These are phyloP conservation scores for Holcopasites calliopsidis DNA, from an alignment of 1,140 invertebrate species.

Conservation along the genomic window DNA sequence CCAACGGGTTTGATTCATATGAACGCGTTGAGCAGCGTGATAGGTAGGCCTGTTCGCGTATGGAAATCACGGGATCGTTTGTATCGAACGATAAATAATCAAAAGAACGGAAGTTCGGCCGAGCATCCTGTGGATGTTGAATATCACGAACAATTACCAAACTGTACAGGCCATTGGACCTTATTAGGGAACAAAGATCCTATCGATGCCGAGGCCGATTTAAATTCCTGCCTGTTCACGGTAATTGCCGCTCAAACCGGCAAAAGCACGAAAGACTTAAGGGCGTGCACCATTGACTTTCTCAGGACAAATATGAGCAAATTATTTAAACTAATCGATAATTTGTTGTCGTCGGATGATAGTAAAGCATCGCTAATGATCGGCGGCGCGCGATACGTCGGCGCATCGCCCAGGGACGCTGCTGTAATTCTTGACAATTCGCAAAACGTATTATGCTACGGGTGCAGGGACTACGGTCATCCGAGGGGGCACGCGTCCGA, in stretches of 20 bases:
- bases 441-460: conserved; percentile 33
- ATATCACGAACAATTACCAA: conserved; percentile 18
- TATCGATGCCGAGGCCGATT: neutral
- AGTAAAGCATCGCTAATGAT: conserved; percentile 38
- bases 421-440: conserved; percentile 48
- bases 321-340: conserved; percentile 32
- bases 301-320: neutral
- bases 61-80: conserved; percentile 7
- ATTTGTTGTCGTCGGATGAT: conserved; percentile 9
- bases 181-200: conserved; percentile 50
- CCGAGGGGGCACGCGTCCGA: conserved; percentile 59
- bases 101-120: neutral
- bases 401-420: conserved; percentile 34
- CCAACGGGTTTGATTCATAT: conserved; percentile 48
- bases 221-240: conserved; percentile 63
- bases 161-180: conserved; percentile 58
- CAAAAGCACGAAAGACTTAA: conserved; percentile 6
- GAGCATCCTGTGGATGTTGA: conserved; percentile 28
- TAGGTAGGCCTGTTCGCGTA: conserved; percentile 37
- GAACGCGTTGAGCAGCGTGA: conserved; percentile 23
- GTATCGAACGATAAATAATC: conserved; percentile 16
- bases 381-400: conserved; percentile 61
- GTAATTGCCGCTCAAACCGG: conserved; percentile 52
- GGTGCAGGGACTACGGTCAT: conserved; percentile 37
- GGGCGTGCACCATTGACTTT: conserved; percentile 2